Conservation (phyloP, 2,888 invertebrate species). For the Hoplodrina blanda region DNA sequence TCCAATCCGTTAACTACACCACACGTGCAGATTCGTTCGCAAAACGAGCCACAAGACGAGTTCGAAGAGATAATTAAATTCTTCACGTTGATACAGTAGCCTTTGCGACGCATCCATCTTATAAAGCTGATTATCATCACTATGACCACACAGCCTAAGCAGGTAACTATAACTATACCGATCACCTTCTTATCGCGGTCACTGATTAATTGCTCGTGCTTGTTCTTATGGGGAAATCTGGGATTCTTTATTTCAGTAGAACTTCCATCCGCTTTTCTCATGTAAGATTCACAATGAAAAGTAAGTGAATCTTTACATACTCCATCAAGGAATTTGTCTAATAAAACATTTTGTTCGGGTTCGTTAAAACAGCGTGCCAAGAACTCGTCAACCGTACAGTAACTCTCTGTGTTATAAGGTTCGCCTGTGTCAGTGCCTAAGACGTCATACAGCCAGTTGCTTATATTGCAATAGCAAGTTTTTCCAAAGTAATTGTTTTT, state of each 20-base stretch:
- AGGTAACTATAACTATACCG: slow-evolving; percentile 89
- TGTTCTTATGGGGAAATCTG: slow-evolving; percentile 84
- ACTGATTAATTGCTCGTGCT: slow-evolving; percentile 69
- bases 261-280: slow-evolving; percentile 75
- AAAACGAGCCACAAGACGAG: slow-evolving; percentile 79
- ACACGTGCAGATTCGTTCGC: slow-evolving; percentile 81
- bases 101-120: slow-evolving; percentile 90
- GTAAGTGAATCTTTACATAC: slow-evolving; percentile 89
- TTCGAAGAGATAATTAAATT: slow-evolving; percentile 82
- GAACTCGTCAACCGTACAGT: slow-evolving; percentile 91
- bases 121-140: slow-evolving; percentile 89
- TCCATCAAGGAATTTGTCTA: slow-evolving; percentile 91
- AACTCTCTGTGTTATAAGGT: slow-evolving; percentile 89
- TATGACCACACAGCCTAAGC: slow-evolving; percentile 87
- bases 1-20: slow-evolving; percentile 87
- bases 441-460: slow-evolving; percentile 89
- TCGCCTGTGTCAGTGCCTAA: slow-evolving; percentile 81
- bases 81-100: slow-evolving; percentile 87
- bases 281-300: slow-evolving; percentile 90
- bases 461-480: slow-evolving; percentile 92
- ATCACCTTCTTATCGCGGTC: slow-evolving; percentile 84
- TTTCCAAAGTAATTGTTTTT: slow-evolving; percentile 92
- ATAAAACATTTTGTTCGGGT: slow-evolving; percentile 91
- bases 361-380: slow-evolving; percentile 92
- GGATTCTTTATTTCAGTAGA: slow-evolving; percentile 84